Evolutionary conservation across 2,797 vertebrate species (phyloP), one percentile per base, ranked within the genome.

Genomic region (Champsocephalus gunnari): DNA sequence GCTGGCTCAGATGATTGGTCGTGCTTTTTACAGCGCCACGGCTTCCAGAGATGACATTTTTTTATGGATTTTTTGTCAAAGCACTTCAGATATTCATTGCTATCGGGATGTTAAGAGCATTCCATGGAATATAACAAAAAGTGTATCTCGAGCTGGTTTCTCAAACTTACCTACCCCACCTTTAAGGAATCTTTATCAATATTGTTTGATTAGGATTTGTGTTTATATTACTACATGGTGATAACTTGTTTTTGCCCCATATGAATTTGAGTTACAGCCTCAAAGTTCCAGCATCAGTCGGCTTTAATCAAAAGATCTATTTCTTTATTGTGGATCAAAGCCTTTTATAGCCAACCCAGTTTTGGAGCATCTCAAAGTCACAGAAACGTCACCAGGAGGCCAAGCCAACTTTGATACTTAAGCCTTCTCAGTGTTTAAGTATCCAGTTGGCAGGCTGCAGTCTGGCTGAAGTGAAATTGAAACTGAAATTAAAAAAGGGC

Each of bases 381-480:
- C 24, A 24, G 51, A 77, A 83, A 21, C 1, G 44, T 17, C 19
- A 68, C 21, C 11, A 17, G 14, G 34, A 77, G 24, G 57, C 57
- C 16, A 3, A 5, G 19, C 21, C 64, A 67, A 34, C 66, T 76
- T 61, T 67, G 16, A 60, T 43, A 44, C 54, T 50, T 73, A 12
- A 64, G 24, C 21, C 59, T 45, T 66, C 44, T 13, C 28, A 21
- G 43, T 59, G 43, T 24, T 21, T 4, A 19, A 16, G 53, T 57
- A 19, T 80, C 47, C 41, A 43, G 9, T 53, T 60, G 57, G 49
- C 55, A 55, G 60, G 12, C 1, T 0, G 57, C 50, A 71, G 19
- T 73, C 61, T 65, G 54, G 8, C 71, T 80, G 50, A 47, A 61
- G 60, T 56, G 21, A 60, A 77, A 72, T 51, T 63, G 58, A 73